Conservation (phyloP, 2,113 vertebrate species). For the Proteles cristata region DNA sequence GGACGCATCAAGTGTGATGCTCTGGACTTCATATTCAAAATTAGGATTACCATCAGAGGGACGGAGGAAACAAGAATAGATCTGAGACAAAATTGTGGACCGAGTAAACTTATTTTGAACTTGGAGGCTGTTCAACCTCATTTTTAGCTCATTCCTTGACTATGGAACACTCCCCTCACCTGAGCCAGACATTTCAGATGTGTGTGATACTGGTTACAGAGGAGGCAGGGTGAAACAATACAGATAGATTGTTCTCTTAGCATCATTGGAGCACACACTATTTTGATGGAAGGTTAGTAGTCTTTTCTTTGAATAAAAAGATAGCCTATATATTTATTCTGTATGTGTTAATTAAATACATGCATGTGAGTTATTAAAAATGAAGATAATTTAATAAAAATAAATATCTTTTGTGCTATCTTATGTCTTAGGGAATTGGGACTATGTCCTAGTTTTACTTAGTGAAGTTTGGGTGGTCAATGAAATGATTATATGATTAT, state of each 20-base stretch:
- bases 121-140: background rate
- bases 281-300: background rate
- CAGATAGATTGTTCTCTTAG: background rate
- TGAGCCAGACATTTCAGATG: background rate
- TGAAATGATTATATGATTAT: background rate
- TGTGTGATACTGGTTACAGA: background rate
- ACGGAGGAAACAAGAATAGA: background rate
- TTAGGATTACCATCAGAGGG: background rate
- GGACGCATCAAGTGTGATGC: background rate
- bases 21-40: background rate
- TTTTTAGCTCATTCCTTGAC: background rate
- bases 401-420: background rate
- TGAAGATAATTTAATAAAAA: background rate
- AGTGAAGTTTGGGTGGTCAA: background rate
- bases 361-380: background rate
- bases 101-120: background rate
- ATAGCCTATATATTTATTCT: background rate
- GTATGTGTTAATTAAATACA: background rate
- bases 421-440: background rate
- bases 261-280: background rate
- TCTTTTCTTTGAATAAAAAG: constrained; percentile 17
- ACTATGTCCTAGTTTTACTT: background rate
- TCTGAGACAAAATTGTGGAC: background rate
- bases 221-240: background rate
- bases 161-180: background rate